Evolutionary conservation across 2,113 vertebrate genomes (phyloP).

Genomic region (Chrysochloris asiatica): DNA sequence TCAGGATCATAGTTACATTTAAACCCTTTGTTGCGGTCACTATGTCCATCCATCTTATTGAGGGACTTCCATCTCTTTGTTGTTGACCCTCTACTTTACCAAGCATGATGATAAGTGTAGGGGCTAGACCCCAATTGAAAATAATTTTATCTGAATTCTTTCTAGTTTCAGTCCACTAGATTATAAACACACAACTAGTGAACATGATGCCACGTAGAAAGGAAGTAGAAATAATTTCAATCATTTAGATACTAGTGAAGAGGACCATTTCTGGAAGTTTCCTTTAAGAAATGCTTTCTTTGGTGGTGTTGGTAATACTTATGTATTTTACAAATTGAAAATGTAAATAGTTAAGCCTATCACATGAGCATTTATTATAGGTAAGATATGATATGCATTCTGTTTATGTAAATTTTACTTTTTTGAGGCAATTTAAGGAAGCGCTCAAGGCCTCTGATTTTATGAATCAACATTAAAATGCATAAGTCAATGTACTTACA

Average conservation of each 20-base stretch:
- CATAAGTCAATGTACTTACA: neutral
- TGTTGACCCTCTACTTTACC: neutral
- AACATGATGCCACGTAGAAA: neutral
- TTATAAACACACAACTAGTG: neutral
- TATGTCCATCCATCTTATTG: neutral
- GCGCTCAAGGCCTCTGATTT: neutral
- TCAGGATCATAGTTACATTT: neutral
- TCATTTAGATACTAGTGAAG: neutral
- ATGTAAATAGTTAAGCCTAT: neutral
- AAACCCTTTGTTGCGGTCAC: neutral
- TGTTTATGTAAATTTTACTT: neutral
- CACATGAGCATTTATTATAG: neutral
- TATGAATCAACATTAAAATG: neutral
- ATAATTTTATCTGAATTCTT: neutral
- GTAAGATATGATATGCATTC: neutral
- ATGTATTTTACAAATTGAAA: neutral
- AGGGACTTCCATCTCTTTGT: neutral
- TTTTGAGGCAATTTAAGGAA: conserved; percentile 26
- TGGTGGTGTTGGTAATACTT: neutral
- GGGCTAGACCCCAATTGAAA: neutral
- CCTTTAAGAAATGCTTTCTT: neutral
- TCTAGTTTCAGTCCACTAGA: neutral
- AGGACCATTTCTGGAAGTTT: neutral
- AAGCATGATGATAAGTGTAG: neutral
- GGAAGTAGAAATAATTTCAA: neutral